A percentile compares a stretch with the other conserved stretches of the same genome.
These are phyloP conservation scores for Apamea sordens DNA, from an alignment of 2,888 invertebrate species.

Conservation along the genomic window DNA sequence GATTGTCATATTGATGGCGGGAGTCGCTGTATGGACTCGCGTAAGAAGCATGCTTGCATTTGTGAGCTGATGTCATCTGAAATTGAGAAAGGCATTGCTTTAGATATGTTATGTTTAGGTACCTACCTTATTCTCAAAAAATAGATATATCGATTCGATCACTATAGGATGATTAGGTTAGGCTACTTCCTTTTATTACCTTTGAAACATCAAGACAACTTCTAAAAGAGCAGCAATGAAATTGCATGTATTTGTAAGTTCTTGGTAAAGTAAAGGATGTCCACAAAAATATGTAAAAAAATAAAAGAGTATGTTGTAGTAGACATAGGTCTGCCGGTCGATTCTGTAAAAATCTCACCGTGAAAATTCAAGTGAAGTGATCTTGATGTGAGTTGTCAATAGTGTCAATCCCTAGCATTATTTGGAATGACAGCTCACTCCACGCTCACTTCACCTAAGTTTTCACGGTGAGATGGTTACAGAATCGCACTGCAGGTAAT, in stretches of 20 bases:
- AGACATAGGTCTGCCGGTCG: not conserved
- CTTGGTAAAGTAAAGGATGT: not conserved
- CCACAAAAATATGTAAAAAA: not conserved
- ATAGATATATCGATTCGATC: not conserved
- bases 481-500: too few species aligned
- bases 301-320: not conserved
- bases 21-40: conserved; percentile 15
- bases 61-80: conserved; percentile 58
- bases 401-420: too few species aligned
- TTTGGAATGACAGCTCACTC: too few species aligned
- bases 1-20: conserved; percentile 9
- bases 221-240: not conserved
- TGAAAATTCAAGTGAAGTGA: too few species aligned
- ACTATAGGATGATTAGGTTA: not conserved
- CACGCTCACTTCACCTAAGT: too few species aligned
- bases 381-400: too few species aligned
- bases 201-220: not conserved
- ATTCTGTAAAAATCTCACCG: too few species aligned
- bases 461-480: too few species aligned
- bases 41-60: conserved; percentile 43
- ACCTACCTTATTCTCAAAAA: not conserved
- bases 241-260: not conserved
- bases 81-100: conserved; percentile 24
- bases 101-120: not conserved
- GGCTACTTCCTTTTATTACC: not conserved